These are phyloP conservation scores for Strigamia transsilvanica DNA, from an alignment of 2,888 invertebrate genomes.

Conservation along the genomic window DNA sequence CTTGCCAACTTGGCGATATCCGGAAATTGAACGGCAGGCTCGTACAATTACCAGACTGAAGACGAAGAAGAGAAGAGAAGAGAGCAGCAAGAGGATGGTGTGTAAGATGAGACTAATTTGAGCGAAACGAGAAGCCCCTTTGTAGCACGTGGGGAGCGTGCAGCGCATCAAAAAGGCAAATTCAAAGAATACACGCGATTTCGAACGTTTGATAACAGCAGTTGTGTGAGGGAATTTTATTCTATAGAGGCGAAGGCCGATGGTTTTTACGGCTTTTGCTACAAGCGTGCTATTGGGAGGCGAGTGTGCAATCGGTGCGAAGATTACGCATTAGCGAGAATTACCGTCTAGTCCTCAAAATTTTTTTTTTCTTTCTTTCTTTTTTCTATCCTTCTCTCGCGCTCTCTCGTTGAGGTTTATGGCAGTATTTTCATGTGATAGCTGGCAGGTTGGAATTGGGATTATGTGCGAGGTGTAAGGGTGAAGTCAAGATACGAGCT, in stretches of 20 bases:
- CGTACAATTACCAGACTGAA: constrained; percentile 11
- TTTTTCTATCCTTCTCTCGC: not conserved
- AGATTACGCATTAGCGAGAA: constrained; percentile 30
- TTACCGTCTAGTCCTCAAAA: constrained; percentile 12
- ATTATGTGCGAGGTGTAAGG: constrained; percentile 12
- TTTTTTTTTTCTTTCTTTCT: not conserved
- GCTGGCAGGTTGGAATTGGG: constrained; percentile 15
- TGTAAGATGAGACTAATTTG: constrained; percentile 26
- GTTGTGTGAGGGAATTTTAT: constrained; percentile 22
- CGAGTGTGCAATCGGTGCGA: constrained; percentile 26
- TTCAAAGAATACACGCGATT: constrained; percentile 30
- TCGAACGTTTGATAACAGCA: constrained; percentile 11
- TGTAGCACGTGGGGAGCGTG: constrained; percentile 21
- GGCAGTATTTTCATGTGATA: constrained; percentile 11
- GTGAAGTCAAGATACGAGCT: not conserved
- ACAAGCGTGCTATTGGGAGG: constrained; percentile 30
- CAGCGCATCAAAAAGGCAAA: constrained; percentile 26
- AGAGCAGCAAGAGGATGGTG: not conserved
- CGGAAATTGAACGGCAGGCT: constrained; percentile 30
- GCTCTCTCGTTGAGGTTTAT: not conserved
- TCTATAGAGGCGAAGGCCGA: constrained; percentile 30
- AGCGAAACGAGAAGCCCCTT: constrained; percentile 26
- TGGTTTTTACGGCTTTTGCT: constrained; percentile 30
- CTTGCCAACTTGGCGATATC: constrained; percentile 26
- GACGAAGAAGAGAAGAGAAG: not conserved